phyloP scores from a whole-genome alignment of 2,113 vertebrate genomes.

The Columbina picui region DNA sequence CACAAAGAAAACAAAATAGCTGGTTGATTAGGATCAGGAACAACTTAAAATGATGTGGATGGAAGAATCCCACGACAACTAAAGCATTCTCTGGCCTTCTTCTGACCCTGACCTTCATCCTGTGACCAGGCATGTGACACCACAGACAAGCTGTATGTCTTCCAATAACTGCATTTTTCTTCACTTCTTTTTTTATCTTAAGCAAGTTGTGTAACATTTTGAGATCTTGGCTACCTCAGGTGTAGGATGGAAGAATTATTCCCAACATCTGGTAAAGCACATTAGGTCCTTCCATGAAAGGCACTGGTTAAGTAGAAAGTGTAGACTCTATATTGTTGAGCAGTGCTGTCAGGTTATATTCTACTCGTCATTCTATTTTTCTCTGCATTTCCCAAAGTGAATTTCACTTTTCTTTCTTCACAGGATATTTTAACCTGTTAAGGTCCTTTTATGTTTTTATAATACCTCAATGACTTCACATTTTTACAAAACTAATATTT shows the following conservation, averaged over 20 bases:
- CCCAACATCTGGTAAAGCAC: neutral
- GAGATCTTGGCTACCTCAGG: neutral
- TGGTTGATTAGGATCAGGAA: fast-evolving
- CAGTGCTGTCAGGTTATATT: neutral
- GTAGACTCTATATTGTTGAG: neutral
- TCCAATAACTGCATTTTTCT: neutral
- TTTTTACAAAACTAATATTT: neutral
- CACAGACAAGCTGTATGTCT: neutral
- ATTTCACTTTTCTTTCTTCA: neutral
- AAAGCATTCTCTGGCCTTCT: neutral
- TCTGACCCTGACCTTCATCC: neutral
- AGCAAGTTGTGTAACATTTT: neutral
- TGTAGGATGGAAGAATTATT: neutral
- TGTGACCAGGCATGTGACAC: neutral
- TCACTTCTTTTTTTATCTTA: neutral
- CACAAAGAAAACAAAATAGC: neutral
- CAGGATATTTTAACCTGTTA: neutral
- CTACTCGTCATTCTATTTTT: neutral
- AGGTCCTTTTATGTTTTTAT: neutral
- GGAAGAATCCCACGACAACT: neutral
- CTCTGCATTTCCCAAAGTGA: neutral
- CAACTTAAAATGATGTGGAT: neutral
- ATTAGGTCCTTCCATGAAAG: neutral
- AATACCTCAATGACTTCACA: neutral
- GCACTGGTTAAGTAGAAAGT: neutral